These are phyloP conservation scores for Ctenomys sociabilis DNA, from an alignment of 2,113 vertebrate genomes.

Conservation along the genomic window DNA sequence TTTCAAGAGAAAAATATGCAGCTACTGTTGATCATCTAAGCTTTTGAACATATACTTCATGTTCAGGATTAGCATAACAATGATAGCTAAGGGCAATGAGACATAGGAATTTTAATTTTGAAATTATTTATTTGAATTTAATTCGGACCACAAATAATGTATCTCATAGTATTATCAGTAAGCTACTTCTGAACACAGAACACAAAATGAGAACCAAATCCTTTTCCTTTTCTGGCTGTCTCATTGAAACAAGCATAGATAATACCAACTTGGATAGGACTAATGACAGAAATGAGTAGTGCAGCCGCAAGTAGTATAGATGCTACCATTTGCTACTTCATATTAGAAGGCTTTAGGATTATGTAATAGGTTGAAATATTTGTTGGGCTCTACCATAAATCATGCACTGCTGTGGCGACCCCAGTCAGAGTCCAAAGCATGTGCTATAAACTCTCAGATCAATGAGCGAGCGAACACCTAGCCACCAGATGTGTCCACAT, in stretches of 20 bases:
- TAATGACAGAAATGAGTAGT: neutral
- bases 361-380: neutral
- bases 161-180: neutral
- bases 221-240: neutral
- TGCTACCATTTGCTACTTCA: neutral
- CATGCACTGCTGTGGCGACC: neutral
- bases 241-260: slow-evolving; percentile 51
- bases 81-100: slow-evolving; percentile 69
- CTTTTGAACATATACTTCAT: slow-evolving; percentile 47
- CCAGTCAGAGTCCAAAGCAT: neutral
- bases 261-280: neutral
- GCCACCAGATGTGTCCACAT: neutral
- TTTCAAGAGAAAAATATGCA: neutral
- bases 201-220: neutral
- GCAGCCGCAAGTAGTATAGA: neutral
- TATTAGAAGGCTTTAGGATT: neutral
- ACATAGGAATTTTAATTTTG: slow-evolving; percentile 52
- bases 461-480: neutral
- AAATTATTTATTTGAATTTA: slow-evolving; percentile 67
- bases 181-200: slow-evolving; percentile 28
- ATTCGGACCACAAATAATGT: slow-evolving; percentile 59
- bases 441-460: neutral
- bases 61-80: slow-evolving; percentile 70
- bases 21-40: slow-evolving; percentile 39
- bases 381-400: neutral